Evolutionary conservation across 2,797 vertebrate species (phyloP).

Genomic region (Enteromius argenteus): DNA sequence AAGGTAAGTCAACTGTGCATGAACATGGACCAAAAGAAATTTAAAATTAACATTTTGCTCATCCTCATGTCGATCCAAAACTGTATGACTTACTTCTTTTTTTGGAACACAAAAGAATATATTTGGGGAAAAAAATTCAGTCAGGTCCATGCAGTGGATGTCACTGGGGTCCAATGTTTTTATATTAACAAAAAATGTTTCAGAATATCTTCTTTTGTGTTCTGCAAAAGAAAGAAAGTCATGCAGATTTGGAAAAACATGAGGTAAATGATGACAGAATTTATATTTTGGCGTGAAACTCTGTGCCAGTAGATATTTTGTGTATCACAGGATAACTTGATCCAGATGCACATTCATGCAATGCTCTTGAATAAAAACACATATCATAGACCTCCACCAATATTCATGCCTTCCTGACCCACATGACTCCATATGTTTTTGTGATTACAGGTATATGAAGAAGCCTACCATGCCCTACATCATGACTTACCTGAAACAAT

Average conservation of each 20-base stretch:
- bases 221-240: too few relatives aligned
- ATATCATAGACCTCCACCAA: neutral
- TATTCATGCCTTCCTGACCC: conserved; percentile 12
- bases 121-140: neutral
- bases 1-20: conserved; percentile 79
- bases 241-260: neutral
- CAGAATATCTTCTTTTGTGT: neutral
- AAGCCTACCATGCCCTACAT: conserved; percentile 92
- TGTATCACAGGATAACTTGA: neutral
- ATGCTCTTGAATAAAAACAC: neutral
- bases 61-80: neutral
- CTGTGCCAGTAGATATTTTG: neutral
- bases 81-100: neutral
- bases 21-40: neutral
- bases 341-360: conserved; percentile 22
- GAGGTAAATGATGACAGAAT: neutral
- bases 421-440: conserved; percentile 39
- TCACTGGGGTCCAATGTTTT: neutral
- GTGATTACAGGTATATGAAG: conserved; percentile 86
- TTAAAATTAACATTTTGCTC: neutral
- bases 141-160: neutral
- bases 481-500: conserved; percentile 91
- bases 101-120: neutral
- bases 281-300: neutral
- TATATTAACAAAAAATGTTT: neutral